phyloP scores from a whole-genome alignment of 2,888 invertebrate genomes.

The Cancer borealis region DNA sequence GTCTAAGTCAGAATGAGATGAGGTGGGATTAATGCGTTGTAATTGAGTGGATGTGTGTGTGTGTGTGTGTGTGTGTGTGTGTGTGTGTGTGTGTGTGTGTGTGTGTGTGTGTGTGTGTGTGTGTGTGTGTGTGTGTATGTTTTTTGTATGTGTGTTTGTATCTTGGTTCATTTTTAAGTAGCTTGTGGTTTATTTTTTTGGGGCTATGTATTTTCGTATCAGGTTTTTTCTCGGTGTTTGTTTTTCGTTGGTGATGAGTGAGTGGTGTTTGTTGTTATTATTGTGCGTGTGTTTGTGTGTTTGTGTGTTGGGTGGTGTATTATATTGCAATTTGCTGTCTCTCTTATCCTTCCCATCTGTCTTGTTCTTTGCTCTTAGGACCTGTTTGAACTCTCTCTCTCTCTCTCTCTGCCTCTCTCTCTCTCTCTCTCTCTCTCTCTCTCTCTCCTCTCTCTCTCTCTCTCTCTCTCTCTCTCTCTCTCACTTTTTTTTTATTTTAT shows the following conservation, averaged over 20 bases:
- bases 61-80: constrained; percentile 21
- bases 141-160: background rate
- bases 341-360: background rate
- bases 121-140: background rate
- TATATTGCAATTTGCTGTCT: constrained; percentile 3
- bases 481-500: too few relatives aligned
- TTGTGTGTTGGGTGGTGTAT: background rate
- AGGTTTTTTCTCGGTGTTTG: background rate
- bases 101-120: constrained; percentile 34
- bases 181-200: background rate
- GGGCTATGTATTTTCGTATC: background rate
- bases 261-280: background rate
- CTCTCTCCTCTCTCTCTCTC: constrained; percentile 11
- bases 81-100: background rate
- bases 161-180: background rate
- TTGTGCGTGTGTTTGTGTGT: constrained; percentile 4
- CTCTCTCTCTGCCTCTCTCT: constrained; percentile 4
- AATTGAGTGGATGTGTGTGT: constrained; percentile 16
- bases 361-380: background rate
- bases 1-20: constrained; percentile 8
- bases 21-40: background rate
- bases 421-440: constrained; percentile 35
- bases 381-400: background rate
- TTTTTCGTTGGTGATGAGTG: background rate
- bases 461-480: background rate